Evolutionary conservation across 2,113 vertebrate species (phyloP), one percentile per base, ranked within the genome.

Genomic region (Phoenicopterus ruber): DNA sequence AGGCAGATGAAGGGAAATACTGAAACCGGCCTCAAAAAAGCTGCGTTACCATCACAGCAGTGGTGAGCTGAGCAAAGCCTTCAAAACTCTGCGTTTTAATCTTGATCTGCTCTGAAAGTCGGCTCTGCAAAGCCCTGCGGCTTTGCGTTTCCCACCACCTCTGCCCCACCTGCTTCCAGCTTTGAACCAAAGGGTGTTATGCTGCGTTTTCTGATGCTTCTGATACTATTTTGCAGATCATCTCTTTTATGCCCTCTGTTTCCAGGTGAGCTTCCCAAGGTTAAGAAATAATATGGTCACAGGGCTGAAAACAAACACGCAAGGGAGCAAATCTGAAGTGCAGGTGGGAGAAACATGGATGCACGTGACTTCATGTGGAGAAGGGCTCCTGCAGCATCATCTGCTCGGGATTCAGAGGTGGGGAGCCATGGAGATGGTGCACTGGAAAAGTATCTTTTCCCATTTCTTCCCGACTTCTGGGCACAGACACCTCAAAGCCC

Each of bases 331-430:
- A 82, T 20, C 22, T 67, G 40, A 7, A 34, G 38, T 5, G 47
- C 31, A 12, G 50, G 65, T 36, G 49, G 55, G 46, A 77, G 62
- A 82, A 24, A 24, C 3, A 24, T 2, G 1, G 40, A 34, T 1
- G 11, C 8, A 42, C 1, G 1, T 5, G 21, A 47, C 11, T 71
- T 44, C 44, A 4, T 0, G 0, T 0, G 1, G 19, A 13, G 22
- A 73, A 36, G 29, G 59, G 57, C 38, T 86, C 42, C 78, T 63
- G 63, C 78, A 72, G 63, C 77, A 72, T 17, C 29, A 28, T 4
- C 67, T 47, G 17, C 18, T 2, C 0, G 2, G 42, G 52, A 9
- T 40, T 61, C 1, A 1, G 46, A 50, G 13, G 5, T 6, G 6
- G 18, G 42, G 22, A 92, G 20, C 9, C 29, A 4, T 3, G 1